Conservation (phyloP, 2,113 vertebrate species). For the Syrrhaptes paradoxus region DNA sequence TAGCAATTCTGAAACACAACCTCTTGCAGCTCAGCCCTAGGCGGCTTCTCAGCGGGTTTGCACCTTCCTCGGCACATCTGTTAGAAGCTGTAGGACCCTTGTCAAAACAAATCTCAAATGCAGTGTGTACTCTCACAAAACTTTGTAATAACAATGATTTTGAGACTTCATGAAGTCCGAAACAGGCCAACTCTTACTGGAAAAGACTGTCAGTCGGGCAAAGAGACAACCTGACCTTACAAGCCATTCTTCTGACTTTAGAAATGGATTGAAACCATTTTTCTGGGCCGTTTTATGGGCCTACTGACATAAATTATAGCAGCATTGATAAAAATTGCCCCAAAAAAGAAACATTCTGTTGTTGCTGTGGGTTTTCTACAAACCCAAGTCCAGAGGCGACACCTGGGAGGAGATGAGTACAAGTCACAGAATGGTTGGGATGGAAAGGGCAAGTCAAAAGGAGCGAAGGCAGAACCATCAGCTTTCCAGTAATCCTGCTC, state of each 20-base stretch:
- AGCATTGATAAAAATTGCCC: not conserved
- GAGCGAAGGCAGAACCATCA: not conserved
- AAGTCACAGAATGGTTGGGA: not conserved
- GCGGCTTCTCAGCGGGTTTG: not conserved
- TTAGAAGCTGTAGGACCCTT: not conserved
- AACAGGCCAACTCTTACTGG: not conserved
- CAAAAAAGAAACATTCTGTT: not conserved
- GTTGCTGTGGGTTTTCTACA: not conserved
- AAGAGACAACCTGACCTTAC: not conserved
- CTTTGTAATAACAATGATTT: not conserved
- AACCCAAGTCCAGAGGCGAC: not conserved
- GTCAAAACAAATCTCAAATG: not conserved
- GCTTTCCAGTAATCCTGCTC: conserved; percentile 16
- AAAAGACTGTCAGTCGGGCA: not conserved
- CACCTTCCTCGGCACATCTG: not conserved
- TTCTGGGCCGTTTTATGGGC: too few species aligned
- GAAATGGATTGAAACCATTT: not conserved
- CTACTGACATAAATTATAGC: not conserved
- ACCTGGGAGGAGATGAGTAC: not conserved
- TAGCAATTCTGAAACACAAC: not conserved
- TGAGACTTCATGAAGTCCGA: not conserved
- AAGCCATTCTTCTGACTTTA: not conserved
- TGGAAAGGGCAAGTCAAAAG: not conserved
- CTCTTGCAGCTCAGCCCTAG: not conserved
- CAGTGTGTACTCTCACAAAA: not conserved